Evolutionary conservation across 2,797 vertebrate species (phyloP).

Genomic region (Chelidonichthys spinosus): DNA sequence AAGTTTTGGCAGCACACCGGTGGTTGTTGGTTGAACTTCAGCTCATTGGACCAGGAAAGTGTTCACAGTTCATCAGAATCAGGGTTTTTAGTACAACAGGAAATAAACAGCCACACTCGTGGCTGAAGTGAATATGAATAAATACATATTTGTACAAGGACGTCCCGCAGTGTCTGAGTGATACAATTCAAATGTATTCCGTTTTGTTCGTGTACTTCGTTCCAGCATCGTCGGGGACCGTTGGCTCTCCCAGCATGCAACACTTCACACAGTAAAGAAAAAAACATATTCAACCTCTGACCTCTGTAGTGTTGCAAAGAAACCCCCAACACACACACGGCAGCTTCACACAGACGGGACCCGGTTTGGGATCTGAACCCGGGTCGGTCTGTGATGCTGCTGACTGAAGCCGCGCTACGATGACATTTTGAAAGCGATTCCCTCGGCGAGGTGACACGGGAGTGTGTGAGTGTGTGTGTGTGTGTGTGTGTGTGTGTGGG

Average conservation of each 20-base stretch:
- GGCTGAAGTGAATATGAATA: too few species aligned
- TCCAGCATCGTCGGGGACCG: not conserved
- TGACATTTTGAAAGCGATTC: conserved; percentile 12
- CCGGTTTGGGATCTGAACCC: not conserved
- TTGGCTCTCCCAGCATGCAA: conserved; percentile 4
- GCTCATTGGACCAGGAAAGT: too few species aligned
- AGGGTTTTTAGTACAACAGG: too few species aligned
- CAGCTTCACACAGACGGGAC: not conserved
- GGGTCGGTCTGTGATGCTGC: not conserved
- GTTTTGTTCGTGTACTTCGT: not conserved
- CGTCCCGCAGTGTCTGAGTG: too few species aligned
- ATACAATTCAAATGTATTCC: not conserved
- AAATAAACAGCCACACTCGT: too few species aligned
- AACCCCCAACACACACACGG: not conserved
- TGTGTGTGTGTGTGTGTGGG: not conserved
- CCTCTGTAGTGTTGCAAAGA: not conserved
- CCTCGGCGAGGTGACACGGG: not conserved
- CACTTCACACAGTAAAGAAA: not conserved
- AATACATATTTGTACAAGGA: too few species aligned
- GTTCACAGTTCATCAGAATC: too few species aligned
- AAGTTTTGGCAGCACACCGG: too few species aligned
- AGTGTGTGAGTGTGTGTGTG: not conserved
- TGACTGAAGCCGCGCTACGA: not conserved
- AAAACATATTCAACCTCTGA: conserved; percentile 16
- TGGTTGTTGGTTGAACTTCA: too few species aligned